A percentile compares a stretch with the other conserved stretches of the same genome.
These are phyloP conservation scores for Anguilla obscura DNA, from an alignment of 2,797 vertebrate genomes.

Conservation along the genomic window DNA sequence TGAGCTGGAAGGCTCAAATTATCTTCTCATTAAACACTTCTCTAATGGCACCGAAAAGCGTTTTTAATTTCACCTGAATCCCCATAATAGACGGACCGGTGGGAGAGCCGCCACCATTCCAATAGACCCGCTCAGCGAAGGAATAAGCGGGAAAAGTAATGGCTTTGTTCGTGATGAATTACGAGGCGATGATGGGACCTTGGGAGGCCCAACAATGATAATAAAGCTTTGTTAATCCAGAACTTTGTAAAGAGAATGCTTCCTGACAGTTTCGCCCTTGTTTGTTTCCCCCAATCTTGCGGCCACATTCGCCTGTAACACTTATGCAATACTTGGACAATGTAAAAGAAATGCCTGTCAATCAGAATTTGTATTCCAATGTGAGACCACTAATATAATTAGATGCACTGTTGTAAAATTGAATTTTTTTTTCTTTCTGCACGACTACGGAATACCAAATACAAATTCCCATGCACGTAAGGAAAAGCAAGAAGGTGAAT, in stretches of 20 bases:
- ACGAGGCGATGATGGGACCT: not conserved
- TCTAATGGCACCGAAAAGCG: not conserved
- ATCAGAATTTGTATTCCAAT: not conserved
- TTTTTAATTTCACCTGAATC: not conserved
- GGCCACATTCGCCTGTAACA: not conserved
- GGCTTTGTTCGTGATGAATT: not conserved
- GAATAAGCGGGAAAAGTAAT: not conserved
- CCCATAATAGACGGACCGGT: not conserved
- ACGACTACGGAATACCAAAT: not conserved
- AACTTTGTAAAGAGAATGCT: not conserved
- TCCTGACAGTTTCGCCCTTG: not conserved
- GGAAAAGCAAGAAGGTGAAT: not conserved
- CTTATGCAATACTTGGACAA: not conserved
- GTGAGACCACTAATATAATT: not conserved
- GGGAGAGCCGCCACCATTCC: not conserved
- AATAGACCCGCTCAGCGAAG: not conserved
- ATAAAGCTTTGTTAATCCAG: not conserved
- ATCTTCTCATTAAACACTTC: not conserved
- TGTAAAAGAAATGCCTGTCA: not conserved
- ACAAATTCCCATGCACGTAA: not conserved
- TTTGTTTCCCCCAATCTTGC: not conserved
- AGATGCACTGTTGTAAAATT: too few relatives aligned
- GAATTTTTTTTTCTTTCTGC: too few relatives aligned
- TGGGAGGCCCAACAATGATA: not conserved
- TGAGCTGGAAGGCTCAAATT: slow-evolving; percentile 6